Percentiles rank a stretch among this genome's conserved stretches.
Evolutionary conservation across 2,797 vertebrate species (phyloP).

Genomic region (Poeciliopsis gracilis): DNA sequence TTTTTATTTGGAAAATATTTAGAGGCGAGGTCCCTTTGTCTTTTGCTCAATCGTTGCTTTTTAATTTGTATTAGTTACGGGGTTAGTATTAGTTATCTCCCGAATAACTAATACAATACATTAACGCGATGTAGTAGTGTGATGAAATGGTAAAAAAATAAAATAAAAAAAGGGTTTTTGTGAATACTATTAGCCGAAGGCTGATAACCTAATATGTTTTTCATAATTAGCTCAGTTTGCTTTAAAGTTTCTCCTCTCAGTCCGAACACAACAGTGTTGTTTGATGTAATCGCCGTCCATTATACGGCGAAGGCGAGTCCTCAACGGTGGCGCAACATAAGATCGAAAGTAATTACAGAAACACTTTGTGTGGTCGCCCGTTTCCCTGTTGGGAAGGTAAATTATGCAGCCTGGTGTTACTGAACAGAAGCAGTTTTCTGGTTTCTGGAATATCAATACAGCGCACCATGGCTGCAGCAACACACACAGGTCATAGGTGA

Average conservation of each 20-base stretch:
- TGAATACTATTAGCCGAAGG: background rate
- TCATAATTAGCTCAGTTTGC: background rate
- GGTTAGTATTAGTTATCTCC: too few species aligned
- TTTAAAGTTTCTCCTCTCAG: too few species aligned
- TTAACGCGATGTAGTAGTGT: background rate
- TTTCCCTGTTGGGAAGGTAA: background rate
- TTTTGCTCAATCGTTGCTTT: background rate
- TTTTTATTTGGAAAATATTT: background rate
- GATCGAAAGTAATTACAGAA: constrained; percentile 2
- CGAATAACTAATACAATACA: background rate
- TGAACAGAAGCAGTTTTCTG: background rate
- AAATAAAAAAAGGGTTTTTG: background rate
- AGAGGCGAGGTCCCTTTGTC: background rate
- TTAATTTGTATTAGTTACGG: too few species aligned
- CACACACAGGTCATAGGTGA: background rate
- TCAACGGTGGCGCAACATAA: background rate
- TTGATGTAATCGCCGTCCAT: background rate
- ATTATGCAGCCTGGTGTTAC: background rate
- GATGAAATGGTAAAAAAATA: too few species aligned
- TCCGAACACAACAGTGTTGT: constrained; percentile 1
- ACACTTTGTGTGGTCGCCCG: background rate
- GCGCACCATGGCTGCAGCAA: background rate
- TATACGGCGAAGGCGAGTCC: background rate
- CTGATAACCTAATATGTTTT: background rate
- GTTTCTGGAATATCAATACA: background rate